Base-by-base conservation (phyloP, 2,888 invertebrate species). In the Ectemnius continuus region DNA sequence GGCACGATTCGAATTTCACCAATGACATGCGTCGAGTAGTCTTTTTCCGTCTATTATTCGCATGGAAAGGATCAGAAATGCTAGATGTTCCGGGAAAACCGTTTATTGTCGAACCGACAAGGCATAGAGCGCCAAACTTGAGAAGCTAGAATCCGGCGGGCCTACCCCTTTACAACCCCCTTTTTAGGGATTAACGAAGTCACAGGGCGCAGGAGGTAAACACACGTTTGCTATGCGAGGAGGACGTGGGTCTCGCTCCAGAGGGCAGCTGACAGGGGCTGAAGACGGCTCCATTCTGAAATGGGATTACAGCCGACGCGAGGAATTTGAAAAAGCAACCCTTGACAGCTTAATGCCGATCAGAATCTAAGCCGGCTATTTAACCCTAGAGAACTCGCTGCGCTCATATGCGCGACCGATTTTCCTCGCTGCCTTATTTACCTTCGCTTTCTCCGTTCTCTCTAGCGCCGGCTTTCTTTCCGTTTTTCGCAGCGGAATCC, bases 311-410 rank as follows among this genome's bases (percentile, higher is more conserved):
- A 82, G 80, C 83, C 84, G 86, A 85, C 86, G 79, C 83, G 68
- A 74, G 79, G 74, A 84, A 85, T 85, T 82, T 69, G 76, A 87
- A 87, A 88, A 88, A 87, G 86, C 87, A 84, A 85, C 85, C 85
- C 88, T 87, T 88, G 89, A 90, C 90, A 85, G 85, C 88, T 88
- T 89, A 89, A 90, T 90, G 79, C 86, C 88, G 89, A 89, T 89
- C 88, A 84, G 85, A 87, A 86, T 85, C 86, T 86, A 84, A 87
- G 85, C 81, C 84, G 78, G 81, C 86, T 84, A 88, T 90, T 88
- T 89, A 88, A 84, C 70, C 69, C 66, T 60, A 45, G 59, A 70
- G 70, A 73, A 8, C 36, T 79, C 67, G 65, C 61, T 63, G 62
- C 61, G 79, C 67, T 52, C 75, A 67, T 73, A 67, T 48, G 63